phyloP scores from a whole-genome alignment of 2,797 vertebrate species.

The Pangasius krempfi region DNA sequence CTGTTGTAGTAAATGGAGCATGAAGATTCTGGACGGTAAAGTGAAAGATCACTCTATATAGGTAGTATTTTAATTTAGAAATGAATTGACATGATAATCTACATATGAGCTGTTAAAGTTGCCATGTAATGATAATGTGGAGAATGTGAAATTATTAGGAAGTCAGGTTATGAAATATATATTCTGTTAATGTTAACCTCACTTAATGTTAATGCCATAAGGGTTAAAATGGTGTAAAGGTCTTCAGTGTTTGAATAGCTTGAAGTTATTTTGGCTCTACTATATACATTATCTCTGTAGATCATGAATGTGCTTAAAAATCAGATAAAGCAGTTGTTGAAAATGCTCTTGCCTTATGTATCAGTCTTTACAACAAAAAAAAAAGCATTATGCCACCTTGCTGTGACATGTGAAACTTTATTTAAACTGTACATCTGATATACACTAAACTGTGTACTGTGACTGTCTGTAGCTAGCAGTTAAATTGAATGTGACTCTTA shows the following conservation, averaged over 20 bases:
- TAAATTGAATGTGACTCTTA: neutral
- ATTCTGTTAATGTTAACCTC: neutral
- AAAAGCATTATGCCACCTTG: neutral
- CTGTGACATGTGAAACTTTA: neutral
- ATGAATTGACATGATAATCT: neutral
- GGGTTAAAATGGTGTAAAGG: neutral
- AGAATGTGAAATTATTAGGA: neutral
- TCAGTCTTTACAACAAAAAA: neutral
- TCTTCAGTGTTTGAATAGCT: neutral
- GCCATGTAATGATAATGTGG: neutral
- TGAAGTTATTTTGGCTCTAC: neutral
- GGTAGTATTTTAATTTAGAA: neutral
- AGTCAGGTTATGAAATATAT: neutral
- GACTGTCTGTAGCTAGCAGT: neutral
- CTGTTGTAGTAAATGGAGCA: neutral
- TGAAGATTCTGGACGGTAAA: constrained; percentile 1
- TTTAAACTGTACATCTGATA: neutral
- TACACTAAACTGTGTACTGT: neutral
- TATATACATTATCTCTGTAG: neutral
- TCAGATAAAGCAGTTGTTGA: neutral
- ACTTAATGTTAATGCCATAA: neutral
- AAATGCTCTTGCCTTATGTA: neutral
- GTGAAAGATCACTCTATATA: neutral
- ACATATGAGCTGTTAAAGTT: neutral
- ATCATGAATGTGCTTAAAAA: constrained; percentile 2